Conservation (phyloP, 2,888 invertebrate genomes). For the Amphiduros pacificus region DNA sequence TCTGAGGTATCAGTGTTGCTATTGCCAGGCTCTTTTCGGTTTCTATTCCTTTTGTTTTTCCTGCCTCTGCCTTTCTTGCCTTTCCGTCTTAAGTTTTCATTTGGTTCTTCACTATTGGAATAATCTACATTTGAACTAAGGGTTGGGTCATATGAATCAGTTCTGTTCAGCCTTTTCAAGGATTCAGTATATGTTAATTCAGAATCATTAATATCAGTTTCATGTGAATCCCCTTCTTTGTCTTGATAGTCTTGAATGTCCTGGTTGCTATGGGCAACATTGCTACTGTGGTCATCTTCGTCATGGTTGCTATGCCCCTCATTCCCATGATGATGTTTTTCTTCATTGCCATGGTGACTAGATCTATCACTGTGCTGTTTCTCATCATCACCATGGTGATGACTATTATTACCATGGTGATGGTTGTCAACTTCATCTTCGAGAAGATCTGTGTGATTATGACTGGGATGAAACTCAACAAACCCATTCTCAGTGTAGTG, state of each 20-base stretch:
- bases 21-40: too few species aligned
- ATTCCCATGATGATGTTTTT: neutral
- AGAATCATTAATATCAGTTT: neutral
- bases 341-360: neutral
- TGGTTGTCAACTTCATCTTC: neutral
- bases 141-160: too few species aligned
- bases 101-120: too few species aligned
- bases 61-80: too few species aligned
- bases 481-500: constrained; percentile 5
- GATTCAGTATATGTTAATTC: too few species aligned
- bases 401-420: neutral
- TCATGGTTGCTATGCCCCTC: neutral
- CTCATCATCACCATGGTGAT: neutral
- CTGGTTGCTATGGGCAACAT: neutral
- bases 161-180: too few species aligned
- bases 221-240: neutral
- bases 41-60: too few species aligned
- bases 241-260: neutral
- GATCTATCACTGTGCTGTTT: neutral
- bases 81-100: too few species aligned
- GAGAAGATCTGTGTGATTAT: constrained; percentile 5
- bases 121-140: too few species aligned
- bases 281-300: neutral
- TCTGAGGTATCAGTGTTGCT: too few species aligned
- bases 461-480: constrained; percentile 5